Conservation (phyloP, 2,888 invertebrate species). For the Hofmannophila pseudospretella region DNA sequence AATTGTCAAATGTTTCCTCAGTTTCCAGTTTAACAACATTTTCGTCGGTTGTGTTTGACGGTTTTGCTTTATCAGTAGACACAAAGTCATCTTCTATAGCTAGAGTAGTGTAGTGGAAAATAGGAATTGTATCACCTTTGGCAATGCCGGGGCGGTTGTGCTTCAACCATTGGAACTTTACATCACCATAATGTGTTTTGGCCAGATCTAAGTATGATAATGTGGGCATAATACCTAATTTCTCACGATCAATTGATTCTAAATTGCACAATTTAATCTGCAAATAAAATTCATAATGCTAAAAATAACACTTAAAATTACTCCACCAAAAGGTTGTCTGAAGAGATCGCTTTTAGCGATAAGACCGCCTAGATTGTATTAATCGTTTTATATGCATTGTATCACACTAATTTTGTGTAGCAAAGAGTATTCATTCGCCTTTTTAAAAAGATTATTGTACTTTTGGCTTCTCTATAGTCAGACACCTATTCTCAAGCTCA, state of each 20-base stretch:
- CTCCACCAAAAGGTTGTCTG: too few species aligned
- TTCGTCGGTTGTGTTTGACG: conserved; percentile 14
- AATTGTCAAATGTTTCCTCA: conserved; percentile 13
- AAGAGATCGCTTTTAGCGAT: too few species aligned
- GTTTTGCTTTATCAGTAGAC: conserved; percentile 11
- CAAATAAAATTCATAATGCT: too few species aligned
- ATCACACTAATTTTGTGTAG: too few species aligned
- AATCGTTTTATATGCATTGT: too few species aligned
- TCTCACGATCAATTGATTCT: conserved; percentile 32
- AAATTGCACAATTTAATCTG: conserved; percentile 49
- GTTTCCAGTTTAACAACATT: conserved; percentile 10
- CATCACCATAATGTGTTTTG: conserved; percentile 39
- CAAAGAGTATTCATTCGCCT: too few species aligned
- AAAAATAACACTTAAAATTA: too few species aligned
- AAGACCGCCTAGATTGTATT: too few species aligned
- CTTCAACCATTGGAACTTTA: conserved; percentile 47
- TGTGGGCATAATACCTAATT: conserved; percentile 35
- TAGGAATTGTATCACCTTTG: conserved; percentile 27
- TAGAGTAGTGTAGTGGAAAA: conserved; percentile 42
- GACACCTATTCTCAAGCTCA: too few species aligned
- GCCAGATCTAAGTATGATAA: conserved; percentile 39
- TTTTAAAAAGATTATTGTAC: too few species aligned
- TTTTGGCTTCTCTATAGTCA: too few species aligned
- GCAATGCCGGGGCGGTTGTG: conserved; percentile 28
- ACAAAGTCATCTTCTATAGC: conserved; percentile 34